Base-by-base conservation (phyloP, 1,140 invertebrate species). In the Acyrthosiphon pisum region DNA sequence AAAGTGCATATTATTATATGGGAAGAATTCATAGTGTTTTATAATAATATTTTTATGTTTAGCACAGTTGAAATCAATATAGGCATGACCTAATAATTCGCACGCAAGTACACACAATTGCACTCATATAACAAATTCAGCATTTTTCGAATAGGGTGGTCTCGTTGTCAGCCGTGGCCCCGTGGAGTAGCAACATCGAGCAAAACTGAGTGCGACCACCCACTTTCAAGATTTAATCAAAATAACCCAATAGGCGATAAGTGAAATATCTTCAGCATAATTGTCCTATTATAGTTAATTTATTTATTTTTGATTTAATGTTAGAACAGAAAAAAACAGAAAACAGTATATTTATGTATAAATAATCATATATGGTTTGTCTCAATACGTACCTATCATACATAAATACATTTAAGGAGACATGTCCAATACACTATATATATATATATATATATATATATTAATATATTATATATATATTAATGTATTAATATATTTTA, bases 161-260 rank as follows among this genome's bases (percentile, higher is more conserved):
- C 37, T 46, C 41, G 41, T 84, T 86, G 41, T 46, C 14, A n/a
- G n/a, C 30, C 18, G 14, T 76, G 30, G 14, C 60, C n/a, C 60
- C 2, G n/a, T n/a, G n/a, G n/a, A n/a, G 26, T 20, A 86, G 44
- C 26, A 30, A 44, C 14, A 86, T 46, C 41, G 4, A 86, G 44
- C 26, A 46, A 86, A 86, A 26, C 23, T 3, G 0, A 44, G 4
- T 84, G 7, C 84, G 41, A 86, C 84, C 84, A 86, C 84, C 41
- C 84, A 86, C 84, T 86, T 86, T 18, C 30, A 46, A 86, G 11
- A 86, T 86, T 86, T 86, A 46, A 86, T 86, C 23, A 46, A 86
- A 30, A 46, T 86, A 44, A 46, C 1, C 50, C 20, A 20, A 53
- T 53, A 53, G 50, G 4, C 44, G 84, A 44, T 86, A 26, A 86